These are phyloP conservation scores for Thamnophis elegans DNA, from an alignment of 2,797 vertebrate species.

Conservation along the genomic window DNA sequence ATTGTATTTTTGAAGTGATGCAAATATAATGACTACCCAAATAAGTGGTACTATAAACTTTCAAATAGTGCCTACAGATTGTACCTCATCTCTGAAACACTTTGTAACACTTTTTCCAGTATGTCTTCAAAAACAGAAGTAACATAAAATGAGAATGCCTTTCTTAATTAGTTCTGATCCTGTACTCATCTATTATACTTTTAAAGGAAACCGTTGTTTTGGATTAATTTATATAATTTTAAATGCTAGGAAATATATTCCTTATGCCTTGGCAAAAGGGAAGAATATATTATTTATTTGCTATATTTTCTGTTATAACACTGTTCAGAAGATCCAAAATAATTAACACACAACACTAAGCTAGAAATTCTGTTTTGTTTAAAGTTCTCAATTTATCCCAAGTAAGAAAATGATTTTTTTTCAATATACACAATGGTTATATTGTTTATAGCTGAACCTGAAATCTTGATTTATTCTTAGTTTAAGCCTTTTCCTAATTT, in stretches of 20 bases:
- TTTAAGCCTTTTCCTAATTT: not conserved
- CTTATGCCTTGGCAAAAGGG: not conserved
- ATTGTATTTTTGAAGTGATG: not conserved
- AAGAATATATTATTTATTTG: slow-evolving; percentile 9
- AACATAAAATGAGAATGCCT: not conserved
- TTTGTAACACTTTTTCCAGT: not conserved
- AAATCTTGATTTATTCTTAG: not conserved
- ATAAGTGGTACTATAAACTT: not conserved
- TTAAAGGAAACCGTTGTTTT: not conserved
- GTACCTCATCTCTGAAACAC: not conserved
- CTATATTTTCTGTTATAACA: slow-evolving; percentile 12
- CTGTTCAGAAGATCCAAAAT: slow-evolving; percentile 26
- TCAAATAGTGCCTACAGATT: no score
- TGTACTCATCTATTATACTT: not conserved
- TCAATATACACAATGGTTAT: not conserved
- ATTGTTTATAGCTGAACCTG: not conserved
- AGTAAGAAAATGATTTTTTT: not conserved
- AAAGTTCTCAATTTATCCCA: not conserved
- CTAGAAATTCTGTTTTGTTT: not conserved
- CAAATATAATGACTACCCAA: not conserved
- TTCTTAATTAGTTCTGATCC: not conserved
- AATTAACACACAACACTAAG: not conserved
- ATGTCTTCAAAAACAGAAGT: not conserved
- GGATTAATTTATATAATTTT: not conserved
- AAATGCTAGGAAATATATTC: not conserved